Evolutionary conservation across 92 coral and sea anemone species (phyloP).

Genomic region (Palythoa grandiflora): DNA sequence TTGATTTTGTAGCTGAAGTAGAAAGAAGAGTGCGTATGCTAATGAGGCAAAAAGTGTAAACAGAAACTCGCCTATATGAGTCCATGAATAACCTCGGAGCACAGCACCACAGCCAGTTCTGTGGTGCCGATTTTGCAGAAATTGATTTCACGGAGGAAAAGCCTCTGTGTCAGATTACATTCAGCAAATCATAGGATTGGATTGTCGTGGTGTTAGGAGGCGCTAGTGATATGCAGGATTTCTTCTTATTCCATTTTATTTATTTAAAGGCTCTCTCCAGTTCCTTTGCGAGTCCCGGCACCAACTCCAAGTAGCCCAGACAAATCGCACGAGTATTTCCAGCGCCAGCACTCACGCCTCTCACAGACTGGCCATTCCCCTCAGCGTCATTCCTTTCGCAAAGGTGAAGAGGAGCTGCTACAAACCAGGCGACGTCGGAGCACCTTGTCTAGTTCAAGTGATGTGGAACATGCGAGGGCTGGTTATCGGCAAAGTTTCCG

Average conservation of each 20-base stretch:
- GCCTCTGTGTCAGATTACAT: background rate
- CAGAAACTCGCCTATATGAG: no score
- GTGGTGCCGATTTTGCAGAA: no score
- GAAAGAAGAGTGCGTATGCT: no score
- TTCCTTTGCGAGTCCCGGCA: slow-evolving; percentile 88
- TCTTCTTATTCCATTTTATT: background rate
- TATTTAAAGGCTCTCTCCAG: slow-evolving; percentile 78
- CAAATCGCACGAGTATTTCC: slow-evolving; percentile 63
- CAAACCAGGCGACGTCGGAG: slow-evolving; percentile 62
- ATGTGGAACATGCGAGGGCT: slow-evolving; percentile 50
- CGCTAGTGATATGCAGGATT: background rate
- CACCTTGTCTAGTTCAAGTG: slow-evolving; percentile 64
- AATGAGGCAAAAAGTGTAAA: no score
- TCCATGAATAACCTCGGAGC: no score
- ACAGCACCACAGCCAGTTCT: no score
- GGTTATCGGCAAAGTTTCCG: slow-evolving; percentile 53
- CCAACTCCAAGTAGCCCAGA: slow-evolving; percentile 96
- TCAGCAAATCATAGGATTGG: background rate
- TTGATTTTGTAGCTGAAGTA: no score
- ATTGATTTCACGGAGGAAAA: no score
- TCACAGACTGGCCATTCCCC: slow-evolving; percentile 54
- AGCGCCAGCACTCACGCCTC: slow-evolving; percentile 71
- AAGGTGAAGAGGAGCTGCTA: slow-evolving; percentile 56
- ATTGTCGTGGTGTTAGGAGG: no score
- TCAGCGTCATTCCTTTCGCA: slow-evolving; percentile 58